phyloP scores from a whole-genome alignment of 2,113 vertebrate genomes.

The Ailurus styani region DNA sequence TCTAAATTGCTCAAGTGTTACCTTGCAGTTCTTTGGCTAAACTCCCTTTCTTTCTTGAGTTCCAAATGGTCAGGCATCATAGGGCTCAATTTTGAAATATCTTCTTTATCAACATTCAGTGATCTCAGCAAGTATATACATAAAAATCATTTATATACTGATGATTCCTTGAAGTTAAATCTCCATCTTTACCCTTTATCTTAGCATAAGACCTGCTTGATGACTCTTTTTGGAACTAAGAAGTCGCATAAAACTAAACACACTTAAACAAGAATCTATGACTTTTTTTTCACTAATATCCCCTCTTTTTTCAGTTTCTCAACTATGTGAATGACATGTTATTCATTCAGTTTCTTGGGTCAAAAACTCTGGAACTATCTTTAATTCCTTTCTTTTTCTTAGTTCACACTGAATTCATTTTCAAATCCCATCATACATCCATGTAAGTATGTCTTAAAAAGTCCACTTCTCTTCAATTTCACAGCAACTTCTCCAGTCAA shows the following conservation, averaged over 20 bases:
- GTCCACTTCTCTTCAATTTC: not conserved
- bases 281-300: not conserved
- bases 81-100: not conserved
- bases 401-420: not conserved
- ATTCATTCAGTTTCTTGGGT: not conserved
- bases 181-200: not conserved
- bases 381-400: not conserved
- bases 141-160: not conserved
- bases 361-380: not conserved
- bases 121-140: not conserved
- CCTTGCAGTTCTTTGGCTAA: not conserved
- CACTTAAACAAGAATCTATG: not conserved
- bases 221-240: not conserved
- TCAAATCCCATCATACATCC: not conserved
- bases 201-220: not conserved
- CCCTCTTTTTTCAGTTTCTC: not conserved
- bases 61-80: not conserved
- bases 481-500: accelerated
- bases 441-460: not conserved
- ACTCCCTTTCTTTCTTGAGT: not conserved
- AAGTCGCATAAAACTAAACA: not conserved
- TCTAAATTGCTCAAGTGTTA: not conserved
- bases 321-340: not conserved
- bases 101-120: not conserved
- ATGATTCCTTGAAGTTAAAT: not conserved